Base-by-base conservation (phyloP, 2,888 invertebrate species). In the Brenthis hecate region DNA sequence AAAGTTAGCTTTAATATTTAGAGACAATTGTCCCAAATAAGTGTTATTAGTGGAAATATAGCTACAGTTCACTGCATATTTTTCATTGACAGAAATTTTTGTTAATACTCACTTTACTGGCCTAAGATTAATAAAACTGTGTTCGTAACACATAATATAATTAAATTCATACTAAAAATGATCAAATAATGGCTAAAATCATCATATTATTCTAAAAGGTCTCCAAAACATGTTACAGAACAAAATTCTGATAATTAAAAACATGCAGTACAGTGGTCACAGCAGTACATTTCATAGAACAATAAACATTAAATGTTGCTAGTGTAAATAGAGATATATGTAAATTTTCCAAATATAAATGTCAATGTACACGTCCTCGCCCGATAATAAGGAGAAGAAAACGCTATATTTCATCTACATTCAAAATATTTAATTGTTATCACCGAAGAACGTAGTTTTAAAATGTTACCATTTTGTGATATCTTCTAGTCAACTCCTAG, bases 1-100 rank as follows among this genome's bases (percentile, higher is more conserved):
- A 77, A 74, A 75, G 43, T 74, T 78, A 81, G 80, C 79, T 80
- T 79, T 80, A 80, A 78, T 68, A 73, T 70, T 70, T 73, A 71
- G 68, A 73, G 51, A 68, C 56, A 62, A 68, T 71, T 71, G 68
- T 72, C 61, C 57, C 56, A 61, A 56, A 61, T 48, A 58, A 61
- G 28, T 64, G 63, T 68, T 65, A 63, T 32, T 53, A 58, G 53
- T 56, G 57, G 43, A 68, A 54, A 51, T 16, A 51, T 51, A 51
- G 16, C 6, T 43, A 23, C 32, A 16, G 13, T 51, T 13, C 13
- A 51, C 16, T 32, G 51, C 6, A 62, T 4, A 16, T 61, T 61
- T 50, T 51, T 53, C 16, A 51, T 62, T 62, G 13, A 19, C 57
- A 47, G 13, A 19, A 8, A 2, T 11, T 8, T 43, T 11, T 43